phyloP scores from a whole-genome alignment of 2,113 vertebrate genomes.

The Catharus minimus region DNA sequence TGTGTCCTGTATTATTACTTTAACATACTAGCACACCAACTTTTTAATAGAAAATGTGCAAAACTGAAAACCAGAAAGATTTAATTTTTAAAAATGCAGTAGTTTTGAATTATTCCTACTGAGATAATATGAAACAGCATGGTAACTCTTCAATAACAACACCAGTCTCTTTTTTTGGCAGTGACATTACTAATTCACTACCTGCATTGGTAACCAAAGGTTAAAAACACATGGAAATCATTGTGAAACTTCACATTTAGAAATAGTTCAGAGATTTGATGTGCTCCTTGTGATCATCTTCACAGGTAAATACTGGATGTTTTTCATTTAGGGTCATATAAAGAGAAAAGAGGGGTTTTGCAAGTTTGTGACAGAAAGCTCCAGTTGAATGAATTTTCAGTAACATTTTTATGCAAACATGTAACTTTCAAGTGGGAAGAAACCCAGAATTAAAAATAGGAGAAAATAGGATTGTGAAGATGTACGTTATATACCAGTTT shows the following conservation, averaged over 20 bases:
- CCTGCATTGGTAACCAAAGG: conserved; percentile 14
- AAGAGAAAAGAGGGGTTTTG: not conserved
- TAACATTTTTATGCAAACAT: not conserved
- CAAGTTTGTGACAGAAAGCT: not conserved
- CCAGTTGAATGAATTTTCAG: not conserved
- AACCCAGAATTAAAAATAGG: not conserved
- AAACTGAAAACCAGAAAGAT: not conserved
- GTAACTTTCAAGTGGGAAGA: not conserved
- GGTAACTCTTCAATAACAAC: conserved; percentile 17
- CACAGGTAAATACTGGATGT: conserved; percentile 27
- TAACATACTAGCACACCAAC: not conserved
- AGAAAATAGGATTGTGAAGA: not conserved
- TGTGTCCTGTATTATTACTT: not conserved
- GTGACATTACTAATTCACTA: conserved; percentile 21
- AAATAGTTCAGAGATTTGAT: conserved; percentile 45
- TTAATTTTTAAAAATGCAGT: rapidly evolving
- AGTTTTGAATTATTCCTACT: not conserved
- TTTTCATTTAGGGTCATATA: not conserved
- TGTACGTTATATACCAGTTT: not conserved
- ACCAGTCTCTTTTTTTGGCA: conserved; percentile 37
- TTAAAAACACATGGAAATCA: conserved; percentile 24
- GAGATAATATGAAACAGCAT: not conserved
- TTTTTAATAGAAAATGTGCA: not conserved
- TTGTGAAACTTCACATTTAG: conserved; percentile 42
- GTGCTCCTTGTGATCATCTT: conserved; percentile 42